Evolutionary conservation across 2,888 invertebrate genomes (phyloP), one percentile per base, ranked within the genome.

Genomic region (Plemyria rubiginata): DNA sequence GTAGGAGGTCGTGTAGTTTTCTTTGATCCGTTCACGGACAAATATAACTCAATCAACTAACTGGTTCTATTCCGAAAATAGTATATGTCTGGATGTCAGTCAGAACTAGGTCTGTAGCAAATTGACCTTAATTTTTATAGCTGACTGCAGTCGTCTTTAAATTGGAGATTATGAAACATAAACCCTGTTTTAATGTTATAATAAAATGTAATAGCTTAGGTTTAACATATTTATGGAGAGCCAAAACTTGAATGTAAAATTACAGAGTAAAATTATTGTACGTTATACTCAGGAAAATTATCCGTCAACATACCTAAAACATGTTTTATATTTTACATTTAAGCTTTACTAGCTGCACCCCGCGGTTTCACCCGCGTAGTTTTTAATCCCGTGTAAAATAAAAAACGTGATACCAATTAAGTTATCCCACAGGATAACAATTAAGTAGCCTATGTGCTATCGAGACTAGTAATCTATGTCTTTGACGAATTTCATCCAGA

Each of bases 81-180:
- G 62, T 62, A 54, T 61, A 51, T 61, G 55, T 54, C 53, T 60
- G 60, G 38, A 56, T 56, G 61, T 55, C 48, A 61, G 61, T 55
- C 48, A 61, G 62, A 66, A 59, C 56, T 67, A 65, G 67, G 64
- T 65, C 65, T 56, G 51, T 54, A 50, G 36, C 55, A 66, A 67
- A 70, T 71, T 70, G 70, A 28, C 70, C 71, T 70, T 71, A 71
- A 71, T 71, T 71, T 66, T 65, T 66, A 66, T 63, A 65, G 65
- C 49, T 29, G 22, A 43, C 52, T 49, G 52, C 56, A 63, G 53
- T 8, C 53, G 53, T 54, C 49, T 55, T 41, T 60, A 54, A 57
- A 65, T 60, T 65, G 40, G 46, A 60, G 60, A 50, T 57, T 57
- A 64, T 48, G 52, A 45, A 29, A 43, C 50, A 46, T 52, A 43